Conservation (phyloP, 2,888 invertebrate genomes). For the Eupithecia exiguata region DNA sequence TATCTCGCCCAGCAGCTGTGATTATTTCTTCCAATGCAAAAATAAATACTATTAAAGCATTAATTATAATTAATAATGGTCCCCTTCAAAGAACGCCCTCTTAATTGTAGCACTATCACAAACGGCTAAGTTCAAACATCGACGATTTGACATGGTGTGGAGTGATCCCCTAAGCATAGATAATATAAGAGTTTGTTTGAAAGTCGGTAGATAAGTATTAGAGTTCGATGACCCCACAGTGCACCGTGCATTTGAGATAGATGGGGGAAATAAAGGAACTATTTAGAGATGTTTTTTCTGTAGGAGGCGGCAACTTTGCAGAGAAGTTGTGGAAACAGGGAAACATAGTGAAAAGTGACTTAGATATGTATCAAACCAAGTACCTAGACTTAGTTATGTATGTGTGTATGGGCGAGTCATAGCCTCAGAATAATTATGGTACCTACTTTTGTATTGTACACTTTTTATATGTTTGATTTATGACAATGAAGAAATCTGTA, state of each 20-base stretch:
- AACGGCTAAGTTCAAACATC: slow-evolving; percentile 51
- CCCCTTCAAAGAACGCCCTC: slow-evolving; percentile 26
- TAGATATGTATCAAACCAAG: background rate
- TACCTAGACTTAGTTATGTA: background rate
- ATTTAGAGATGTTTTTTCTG: slow-evolving; percentile 53
- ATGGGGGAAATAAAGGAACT: slow-evolving; percentile 52
- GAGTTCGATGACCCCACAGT: slow-evolving; percentile 57
- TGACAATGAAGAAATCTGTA: too few relatives aligned
- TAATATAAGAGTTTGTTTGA: slow-evolving; percentile 17
- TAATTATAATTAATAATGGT: background rate
- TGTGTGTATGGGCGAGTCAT: too few relatives aligned
- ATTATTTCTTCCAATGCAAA: background rate
- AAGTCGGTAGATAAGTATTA: slow-evolving; percentile 19
- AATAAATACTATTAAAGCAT: background rate
- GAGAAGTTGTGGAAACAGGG: background rate
- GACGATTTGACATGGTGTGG: slow-evolving; percentile 52
- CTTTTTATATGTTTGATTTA: too few relatives aligned
- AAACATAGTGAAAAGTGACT: background rate
- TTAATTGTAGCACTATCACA: slow-evolving; percentile 40
- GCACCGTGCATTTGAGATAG: slow-evolving; percentile 51
- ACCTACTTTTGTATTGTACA: too few relatives aligned
- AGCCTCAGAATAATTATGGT: too few relatives aligned
- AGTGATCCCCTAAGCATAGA: slow-evolving; percentile 29
- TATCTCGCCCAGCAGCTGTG: background rate
- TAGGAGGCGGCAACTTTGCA: slow-evolving; percentile 39